phyloP scores from a whole-genome alignment of 2,888 invertebrate genomes.

The Catocala fraxini region DNA sequence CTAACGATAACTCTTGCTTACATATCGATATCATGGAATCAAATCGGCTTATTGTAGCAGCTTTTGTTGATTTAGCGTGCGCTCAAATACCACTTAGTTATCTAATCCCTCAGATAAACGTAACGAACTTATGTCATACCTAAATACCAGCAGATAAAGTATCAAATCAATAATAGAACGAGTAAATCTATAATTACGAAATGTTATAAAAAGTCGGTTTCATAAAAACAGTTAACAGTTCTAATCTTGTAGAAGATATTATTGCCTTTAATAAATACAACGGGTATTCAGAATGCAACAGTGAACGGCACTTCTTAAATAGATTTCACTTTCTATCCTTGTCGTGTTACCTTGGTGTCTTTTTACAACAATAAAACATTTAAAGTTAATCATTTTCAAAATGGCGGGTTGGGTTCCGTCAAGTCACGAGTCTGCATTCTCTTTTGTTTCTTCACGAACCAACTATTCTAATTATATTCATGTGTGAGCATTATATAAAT shows the following conservation, averaged over 20 bases:
- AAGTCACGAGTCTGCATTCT: slow-evolving; percentile 6
- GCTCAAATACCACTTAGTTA: too few species aligned
- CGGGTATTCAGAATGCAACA: slow-evolving; percentile 59
- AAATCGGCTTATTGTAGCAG: too few species aligned
- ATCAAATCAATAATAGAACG: too few species aligned
- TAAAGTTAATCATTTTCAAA: slow-evolving; percentile 23
- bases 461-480: background rate
- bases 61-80: too few species aligned
- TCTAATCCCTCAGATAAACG: too few species aligned
- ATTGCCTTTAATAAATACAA: slow-evolving; percentile 53
- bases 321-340: slow-evolving; percentile 82
- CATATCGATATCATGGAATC: too few species aligned
- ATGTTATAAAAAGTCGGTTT: background rate
- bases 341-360: slow-evolving; percentile 67
- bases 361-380: slow-evolving; percentile 43
- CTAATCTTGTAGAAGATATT: slow-evolving; percentile 40
- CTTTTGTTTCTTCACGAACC: background rate
- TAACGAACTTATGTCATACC: too few species aligned
- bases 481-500: background rate
- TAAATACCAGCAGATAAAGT: too few species aligned
- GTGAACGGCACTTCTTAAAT: slow-evolving; percentile 73
- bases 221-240: slow-evolving; percentile 1
- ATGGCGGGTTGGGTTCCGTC: slow-evolving; percentile 12
- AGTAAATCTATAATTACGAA: slow-evolving; percentile 2
- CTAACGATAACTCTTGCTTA: too few species aligned